Evolutionary conservation across 2,797 vertebrate species (phyloP).

Genomic region (Clarias platycephalus): DNA sequence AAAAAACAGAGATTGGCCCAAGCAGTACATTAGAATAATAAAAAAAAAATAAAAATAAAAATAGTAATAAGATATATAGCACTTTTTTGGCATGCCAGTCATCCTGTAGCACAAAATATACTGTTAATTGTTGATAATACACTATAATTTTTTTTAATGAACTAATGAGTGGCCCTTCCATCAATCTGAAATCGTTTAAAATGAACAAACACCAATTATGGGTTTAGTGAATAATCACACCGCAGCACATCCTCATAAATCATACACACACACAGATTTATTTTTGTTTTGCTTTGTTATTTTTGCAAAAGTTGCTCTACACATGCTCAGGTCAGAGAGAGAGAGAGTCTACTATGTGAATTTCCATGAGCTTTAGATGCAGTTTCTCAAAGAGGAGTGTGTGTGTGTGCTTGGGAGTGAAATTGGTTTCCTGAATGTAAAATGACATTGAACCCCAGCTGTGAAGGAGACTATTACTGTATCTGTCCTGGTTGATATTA

Average conservation of each 20-base stretch:
- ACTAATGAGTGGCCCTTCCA: neutral
- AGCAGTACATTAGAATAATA: constrained; percentile 1
- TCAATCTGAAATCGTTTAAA: constrained; percentile 18
- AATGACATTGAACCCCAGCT: constrained; percentile 19
- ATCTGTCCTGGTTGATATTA: constrained; percentile 21
- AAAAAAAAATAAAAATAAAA: neutral
- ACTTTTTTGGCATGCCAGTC: neutral
- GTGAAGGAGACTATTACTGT: constrained; percentile 28
- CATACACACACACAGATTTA: neutral
- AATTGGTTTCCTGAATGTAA: constrained; percentile 24
- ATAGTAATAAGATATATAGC: neutral
- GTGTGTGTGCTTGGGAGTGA: neutral
- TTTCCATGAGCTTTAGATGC: constrained; percentile 44
- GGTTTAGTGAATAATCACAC: constrained; percentile 2
- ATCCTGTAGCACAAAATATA: neutral
- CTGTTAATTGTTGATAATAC: constrained; percentile 20
- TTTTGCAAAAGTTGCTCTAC: constrained; percentile 46
- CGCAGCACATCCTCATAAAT: neutral
- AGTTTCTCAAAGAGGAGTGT: constrained; percentile 8
- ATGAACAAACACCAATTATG: constrained; percentile 25
- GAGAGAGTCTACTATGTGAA: constrained; percentile 22
- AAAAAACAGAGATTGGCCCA: neutral
- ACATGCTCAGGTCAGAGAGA: constrained; percentile 30
- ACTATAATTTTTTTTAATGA: neutral
- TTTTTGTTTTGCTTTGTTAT: constrained; percentile 10